Evolutionary conservation across 2,888 invertebrate species (phyloP).

Genomic region (Catocala nupta): DNA sequence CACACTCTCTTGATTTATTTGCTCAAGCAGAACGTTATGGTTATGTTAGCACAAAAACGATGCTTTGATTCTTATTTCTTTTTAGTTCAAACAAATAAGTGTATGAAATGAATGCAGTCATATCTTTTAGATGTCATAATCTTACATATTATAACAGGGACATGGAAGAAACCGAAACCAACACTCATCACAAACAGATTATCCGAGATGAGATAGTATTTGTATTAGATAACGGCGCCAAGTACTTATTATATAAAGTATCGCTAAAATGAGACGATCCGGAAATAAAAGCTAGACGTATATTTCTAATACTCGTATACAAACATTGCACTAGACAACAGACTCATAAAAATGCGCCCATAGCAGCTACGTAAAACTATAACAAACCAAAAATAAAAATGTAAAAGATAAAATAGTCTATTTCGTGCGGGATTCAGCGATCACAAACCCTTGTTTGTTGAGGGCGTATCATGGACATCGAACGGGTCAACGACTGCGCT

Average conservation of each 20-base stretch:
- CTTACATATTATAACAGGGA: constrained; percentile 14
- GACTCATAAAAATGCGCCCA: neutral
- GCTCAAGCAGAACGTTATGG: constrained; percentile 63
- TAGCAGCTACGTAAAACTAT: neutral
- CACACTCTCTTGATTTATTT: constrained; percentile 71
- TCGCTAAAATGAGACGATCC: neutral
- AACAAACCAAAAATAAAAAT: constrained; percentile 1
- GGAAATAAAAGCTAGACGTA: neutral
- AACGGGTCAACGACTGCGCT: constrained; percentile 78
- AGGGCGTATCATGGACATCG: constrained; percentile 59
- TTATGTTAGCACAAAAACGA: constrained; percentile 38
- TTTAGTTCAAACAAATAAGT: neutral
- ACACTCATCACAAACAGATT: constrained; percentile 66
- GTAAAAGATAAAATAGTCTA: constrained; percentile 6
- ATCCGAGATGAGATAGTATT: constrained; percentile 71
- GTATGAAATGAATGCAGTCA: neutral
- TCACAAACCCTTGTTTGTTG: constrained; percentile 51
- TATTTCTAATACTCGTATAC: too few relatives aligned
- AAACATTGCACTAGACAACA: too few relatives aligned
- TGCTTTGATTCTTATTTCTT: constrained; percentile 19
- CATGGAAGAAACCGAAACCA: constrained; percentile 70
- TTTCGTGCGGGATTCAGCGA: constrained; percentile 21
- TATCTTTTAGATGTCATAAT: constrained; percentile 17
- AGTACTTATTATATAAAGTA: constrained; percentile 17
- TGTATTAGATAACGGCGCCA: constrained; percentile 66